phyloP scores from a whole-genome alignment of 1,140 invertebrate species.

The Lethocerus indicus region DNA sequence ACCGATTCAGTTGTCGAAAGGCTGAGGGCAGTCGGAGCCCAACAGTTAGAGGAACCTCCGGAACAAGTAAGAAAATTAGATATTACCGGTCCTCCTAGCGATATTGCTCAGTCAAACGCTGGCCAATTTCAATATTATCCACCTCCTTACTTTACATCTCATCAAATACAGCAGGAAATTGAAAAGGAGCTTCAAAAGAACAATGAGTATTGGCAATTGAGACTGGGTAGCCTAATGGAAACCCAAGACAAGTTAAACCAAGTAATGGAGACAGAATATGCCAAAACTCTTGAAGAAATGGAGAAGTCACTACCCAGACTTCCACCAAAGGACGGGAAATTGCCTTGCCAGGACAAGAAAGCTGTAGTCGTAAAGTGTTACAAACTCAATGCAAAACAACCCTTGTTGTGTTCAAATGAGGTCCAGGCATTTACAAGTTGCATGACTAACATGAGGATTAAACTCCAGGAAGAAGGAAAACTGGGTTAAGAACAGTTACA shows the following conservation, averaged over 20 bases:
- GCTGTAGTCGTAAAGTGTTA: slow-evolving; percentile 1
- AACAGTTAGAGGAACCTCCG: background rate
- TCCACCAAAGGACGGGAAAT: background rate
- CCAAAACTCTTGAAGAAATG: background rate
- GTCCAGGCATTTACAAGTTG: slow-evolving; percentile 2
- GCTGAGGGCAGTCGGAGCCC: background rate
- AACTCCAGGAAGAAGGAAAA: no score
- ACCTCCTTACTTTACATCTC: slow-evolving; percentile 1
- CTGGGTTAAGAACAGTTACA: no score
- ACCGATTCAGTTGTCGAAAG: background rate
- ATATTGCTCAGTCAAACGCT: background rate
- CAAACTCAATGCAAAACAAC: background rate
- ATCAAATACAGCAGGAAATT: slow-evolving; percentile 1
- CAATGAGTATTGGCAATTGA: slow-evolving; percentile 1
- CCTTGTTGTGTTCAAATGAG: slow-evolving; percentile 1
- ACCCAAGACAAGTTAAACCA: background rate
- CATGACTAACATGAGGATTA: background rate
- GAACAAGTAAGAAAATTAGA: slow-evolving; percentile 2
- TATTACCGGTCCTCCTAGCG: background rate
- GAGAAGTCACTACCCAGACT: background rate
- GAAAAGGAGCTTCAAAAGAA: slow-evolving; percentile 6
- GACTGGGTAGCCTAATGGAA: background rate
- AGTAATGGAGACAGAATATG: slow-evolving; percentile 4
- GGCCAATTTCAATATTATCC: no score
- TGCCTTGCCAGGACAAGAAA: slow-evolving; percentile 4